Percentiles rank a stretch among this genome's conserved stretches.
These are phyloP conservation scores for Dexiosoma caninum DNA, from an alignment of 2,888 invertebrate species.

Conservation along the genomic window DNA sequence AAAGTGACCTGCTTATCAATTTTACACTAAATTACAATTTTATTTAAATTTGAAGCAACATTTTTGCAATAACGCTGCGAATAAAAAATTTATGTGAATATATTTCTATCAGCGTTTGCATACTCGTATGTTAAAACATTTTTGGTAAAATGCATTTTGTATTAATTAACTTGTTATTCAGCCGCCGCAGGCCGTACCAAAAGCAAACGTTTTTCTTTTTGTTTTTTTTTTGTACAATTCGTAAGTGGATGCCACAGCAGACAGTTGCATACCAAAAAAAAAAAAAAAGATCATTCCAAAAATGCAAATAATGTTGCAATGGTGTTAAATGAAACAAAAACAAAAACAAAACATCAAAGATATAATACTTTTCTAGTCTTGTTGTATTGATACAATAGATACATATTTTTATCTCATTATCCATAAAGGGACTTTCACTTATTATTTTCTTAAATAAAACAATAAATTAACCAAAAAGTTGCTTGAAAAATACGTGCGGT, in stretches of 20 bases:
- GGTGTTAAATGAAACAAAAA: background rate
- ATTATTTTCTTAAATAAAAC: conserved; percentile 45
- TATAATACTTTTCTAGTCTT: background rate
- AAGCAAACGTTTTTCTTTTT: conserved; percentile 10
- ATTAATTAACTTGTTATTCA: conserved; percentile 41
- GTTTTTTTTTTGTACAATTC: background rate
- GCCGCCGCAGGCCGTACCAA: background rate
- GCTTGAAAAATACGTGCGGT: background rate
- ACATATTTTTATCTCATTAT: conserved; percentile 43
- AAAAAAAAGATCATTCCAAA: background rate
- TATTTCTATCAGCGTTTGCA: background rate
- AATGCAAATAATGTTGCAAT: conserved; percentile 42
- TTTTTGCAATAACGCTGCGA: background rate
- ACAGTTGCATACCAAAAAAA: background rate
- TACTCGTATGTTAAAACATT: background rate
- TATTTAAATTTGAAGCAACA: too few species aligned
- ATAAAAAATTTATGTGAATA: background rate
- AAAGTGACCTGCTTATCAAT: too few species aligned
- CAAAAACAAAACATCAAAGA: background rate
- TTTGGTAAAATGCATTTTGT: background rate
- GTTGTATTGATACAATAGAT: conserved; percentile 9
- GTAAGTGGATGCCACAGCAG: conserved; percentile 2
- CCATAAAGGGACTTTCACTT: conserved; percentile 61
- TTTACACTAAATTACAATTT: too few species aligned
- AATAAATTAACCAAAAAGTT: conserved; percentile 49